phyloP scores from a whole-genome alignment of 2,888 invertebrate genomes.

The Polydrusus tereticollis region DNA sequence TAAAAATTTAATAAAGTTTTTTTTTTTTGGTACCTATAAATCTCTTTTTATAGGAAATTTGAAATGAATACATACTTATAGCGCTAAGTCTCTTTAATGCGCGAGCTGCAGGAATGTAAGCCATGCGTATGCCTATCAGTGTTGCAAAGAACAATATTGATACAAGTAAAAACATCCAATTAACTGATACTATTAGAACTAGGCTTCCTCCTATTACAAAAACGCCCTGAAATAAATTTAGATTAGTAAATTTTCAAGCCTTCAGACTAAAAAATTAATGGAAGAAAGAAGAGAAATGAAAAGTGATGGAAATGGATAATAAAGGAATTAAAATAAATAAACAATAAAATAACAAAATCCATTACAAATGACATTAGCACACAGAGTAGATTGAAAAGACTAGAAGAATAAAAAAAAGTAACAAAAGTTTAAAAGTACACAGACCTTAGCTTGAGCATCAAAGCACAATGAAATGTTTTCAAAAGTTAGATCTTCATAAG shows the following conservation, averaged over 20 bases:
- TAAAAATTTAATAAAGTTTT: conserved; percentile 57
- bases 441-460: too few relatives aligned
- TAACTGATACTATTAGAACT: conserved; percentile 77
- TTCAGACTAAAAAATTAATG: background rate
- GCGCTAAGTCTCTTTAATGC: conserved; percentile 78
- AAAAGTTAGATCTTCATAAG: too few relatives aligned
- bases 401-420: too few relatives aligned
- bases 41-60: too few relatives aligned
- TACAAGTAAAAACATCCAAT: conserved; percentile 72
- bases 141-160: conserved; percentile 70
- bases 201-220: conserved; percentile 72
- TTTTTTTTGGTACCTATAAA: too few relatives aligned
- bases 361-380: too few relatives aligned
- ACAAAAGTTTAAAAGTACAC: too few relatives aligned
- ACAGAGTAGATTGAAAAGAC: too few relatives aligned
- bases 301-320: background rate
- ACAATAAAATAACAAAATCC: too few relatives aligned
- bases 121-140: conserved; percentile 73
- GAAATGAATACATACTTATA: conserved; percentile 67
- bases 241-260: background rate
- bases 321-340: too few relatives aligned
- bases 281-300: background rate
- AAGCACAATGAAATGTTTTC: too few relatives aligned
- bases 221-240: conserved; percentile 31
- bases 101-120: conserved; percentile 78